These are phyloP conservation scores for Leptonema lineaticorne DNA, from an alignment of 1,140 invertebrate genomes.

Conservation along the genomic window DNA sequence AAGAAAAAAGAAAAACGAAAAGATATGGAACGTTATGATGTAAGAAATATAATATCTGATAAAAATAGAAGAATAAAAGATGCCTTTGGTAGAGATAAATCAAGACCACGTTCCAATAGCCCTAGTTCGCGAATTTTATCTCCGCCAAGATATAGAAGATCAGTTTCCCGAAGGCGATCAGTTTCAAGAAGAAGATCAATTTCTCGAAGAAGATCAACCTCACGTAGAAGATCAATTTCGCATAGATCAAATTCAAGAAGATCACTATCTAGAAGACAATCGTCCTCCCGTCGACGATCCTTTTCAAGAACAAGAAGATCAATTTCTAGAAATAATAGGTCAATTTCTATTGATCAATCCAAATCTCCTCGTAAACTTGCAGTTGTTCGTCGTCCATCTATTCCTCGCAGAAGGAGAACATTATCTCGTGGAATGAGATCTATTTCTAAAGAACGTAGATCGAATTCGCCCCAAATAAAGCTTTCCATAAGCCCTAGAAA, in stretches of 20 bases:
- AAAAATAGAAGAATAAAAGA: slow-evolving; percentile 71
- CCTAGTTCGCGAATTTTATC: slow-evolving; percentile 28
- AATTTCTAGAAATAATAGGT: slow-evolving; percentile 26
- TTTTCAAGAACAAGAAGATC: slow-evolving; percentile 36
- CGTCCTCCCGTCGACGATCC: no score
- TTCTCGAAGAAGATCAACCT: slow-evolving; percentile 39
- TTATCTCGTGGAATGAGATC: slow-evolving; percentile 43
- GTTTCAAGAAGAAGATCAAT: slow-evolving; percentile 44
- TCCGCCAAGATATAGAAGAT: slow-evolving; percentile 38
- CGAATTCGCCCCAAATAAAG: slow-evolving; percentile 22
- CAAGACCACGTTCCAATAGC: slow-evolving; percentile 45
- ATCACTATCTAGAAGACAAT: slow-evolving; percentile 16
- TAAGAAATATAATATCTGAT: slow-evolving; percentile 72
- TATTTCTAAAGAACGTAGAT: slow-evolving; percentile 39
- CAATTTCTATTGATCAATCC: slow-evolving; percentile 8
- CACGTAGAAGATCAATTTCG: slow-evolving; percentile 45
- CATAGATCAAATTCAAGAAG: slow-evolving; percentile 31
- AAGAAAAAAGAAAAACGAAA: slow-evolving; percentile 73
- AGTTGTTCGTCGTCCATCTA: slow-evolving; percentile 38
- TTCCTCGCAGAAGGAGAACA: slow-evolving; percentile 36
- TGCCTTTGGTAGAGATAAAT: slow-evolving; percentile 75
- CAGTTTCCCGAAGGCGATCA: slow-evolving; percentile 45
- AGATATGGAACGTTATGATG: slow-evolving; percentile 79
- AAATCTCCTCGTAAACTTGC: neutral
- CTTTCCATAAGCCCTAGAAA: slow-evolving; percentile 28